Percentiles rank a stretch among this genome's conserved stretches.
Conservation (phyloP, 2,888 invertebrate genomes). For the Mycalesis mineus region DNA sequence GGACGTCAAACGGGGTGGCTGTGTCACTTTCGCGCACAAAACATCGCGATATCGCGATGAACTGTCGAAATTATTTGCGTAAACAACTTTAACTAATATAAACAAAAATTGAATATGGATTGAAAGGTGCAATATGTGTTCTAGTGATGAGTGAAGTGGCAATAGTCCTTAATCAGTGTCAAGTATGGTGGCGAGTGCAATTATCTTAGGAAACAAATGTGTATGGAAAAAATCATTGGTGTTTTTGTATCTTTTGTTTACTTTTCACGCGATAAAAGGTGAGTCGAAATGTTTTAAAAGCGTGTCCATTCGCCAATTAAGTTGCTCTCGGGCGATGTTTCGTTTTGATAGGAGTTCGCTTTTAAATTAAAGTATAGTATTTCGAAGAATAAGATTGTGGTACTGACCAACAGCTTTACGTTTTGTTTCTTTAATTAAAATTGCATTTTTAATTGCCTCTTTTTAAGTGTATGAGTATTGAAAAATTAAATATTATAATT, state of each 20-base stretch:
- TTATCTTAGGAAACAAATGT: conserved; percentile 61
- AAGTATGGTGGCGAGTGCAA: conserved; percentile 67
- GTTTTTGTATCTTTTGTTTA: conserved; percentile 63
- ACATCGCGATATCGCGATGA: conserved; percentile 64
- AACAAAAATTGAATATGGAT: conserved; percentile 7
- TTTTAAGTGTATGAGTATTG: not conserved
- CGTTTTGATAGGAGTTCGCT: not conserved
- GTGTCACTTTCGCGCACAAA: conserved; percentile 51
- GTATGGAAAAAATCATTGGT: conserved; percentile 62
- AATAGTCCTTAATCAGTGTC: conserved; percentile 51
- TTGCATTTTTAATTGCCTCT: not conserved
- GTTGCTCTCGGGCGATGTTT: not conserved
- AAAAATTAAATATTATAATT: no score
- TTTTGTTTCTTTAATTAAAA: not conserved
- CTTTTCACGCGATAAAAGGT: conserved; percentile 56
- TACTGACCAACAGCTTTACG: not conserved
- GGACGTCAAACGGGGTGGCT: conserved; percentile 54
- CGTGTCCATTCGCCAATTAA: conserved; percentile 26
- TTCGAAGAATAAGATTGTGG: not conserved
- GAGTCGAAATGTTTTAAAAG: conserved; percentile 34
- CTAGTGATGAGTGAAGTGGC: conserved; percentile 45
- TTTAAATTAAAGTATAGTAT: not conserved
- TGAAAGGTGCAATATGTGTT: conserved; percentile 10
- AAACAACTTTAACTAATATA: conserved; percentile 17
- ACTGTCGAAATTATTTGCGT: conserved; percentile 41